Percentiles rank a stretch among this genome's conserved stretches.
Evolutionary conservation across 2,797 vertebrate species (phyloP).

Genomic region (Parotocinclus haroldoi): DNA sequence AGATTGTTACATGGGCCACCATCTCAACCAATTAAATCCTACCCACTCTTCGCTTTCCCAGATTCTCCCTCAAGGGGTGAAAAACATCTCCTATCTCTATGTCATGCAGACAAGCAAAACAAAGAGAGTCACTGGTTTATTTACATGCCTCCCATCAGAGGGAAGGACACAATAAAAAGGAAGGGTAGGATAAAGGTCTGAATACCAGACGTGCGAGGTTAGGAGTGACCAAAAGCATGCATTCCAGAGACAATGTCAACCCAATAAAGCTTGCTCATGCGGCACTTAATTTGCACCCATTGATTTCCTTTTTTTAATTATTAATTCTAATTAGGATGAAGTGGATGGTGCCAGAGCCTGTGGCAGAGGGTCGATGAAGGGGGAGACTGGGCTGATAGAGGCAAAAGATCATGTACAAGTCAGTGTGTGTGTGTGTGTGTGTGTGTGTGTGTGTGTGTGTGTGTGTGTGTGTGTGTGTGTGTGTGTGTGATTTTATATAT

Average conservation of each 20-base stretch:
- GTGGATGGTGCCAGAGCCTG: slow-evolving; percentile 81
- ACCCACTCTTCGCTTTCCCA: slow-evolving; percentile 55
- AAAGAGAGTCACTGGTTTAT: slow-evolving; percentile 49
- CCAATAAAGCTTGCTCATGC: slow-evolving; percentile 78
- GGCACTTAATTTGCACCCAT: slow-evolving; percentile 89
- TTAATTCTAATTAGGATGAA: slow-evolving; percentile 99
- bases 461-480: background rate
- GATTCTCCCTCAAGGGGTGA: background rate
- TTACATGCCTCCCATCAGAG: slow-evolving; percentile 41
- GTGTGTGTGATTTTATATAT: background rate
- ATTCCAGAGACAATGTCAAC: slow-evolving; percentile 78
- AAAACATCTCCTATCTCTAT: slow-evolving; percentile 42
- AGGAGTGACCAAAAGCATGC: slow-evolving; percentile 57
- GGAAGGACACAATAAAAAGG: slow-evolving; percentile 50
- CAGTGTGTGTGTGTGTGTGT: slow-evolving; percentile 3
- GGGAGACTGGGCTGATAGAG: slow-evolving; percentile 66
- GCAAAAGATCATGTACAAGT: slow-evolving; percentile 70
- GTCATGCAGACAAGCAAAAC: slow-evolving; percentile 55
- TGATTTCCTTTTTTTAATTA: slow-evolving; percentile 99
- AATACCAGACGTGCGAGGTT: slow-evolving; percentile 34
- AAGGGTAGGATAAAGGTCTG: slow-evolving; percentile 31
- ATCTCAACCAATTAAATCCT: slow-evolving; percentile 74
- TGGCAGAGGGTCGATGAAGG: slow-evolving; percentile 76
- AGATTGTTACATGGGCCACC: slow-evolving; percentile 73
- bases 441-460: background rate